These are phyloP conservation scores for Anabas testudineus DNA, from an alignment of 2,797 vertebrate genomes.

Conservation along the genomic window DNA sequence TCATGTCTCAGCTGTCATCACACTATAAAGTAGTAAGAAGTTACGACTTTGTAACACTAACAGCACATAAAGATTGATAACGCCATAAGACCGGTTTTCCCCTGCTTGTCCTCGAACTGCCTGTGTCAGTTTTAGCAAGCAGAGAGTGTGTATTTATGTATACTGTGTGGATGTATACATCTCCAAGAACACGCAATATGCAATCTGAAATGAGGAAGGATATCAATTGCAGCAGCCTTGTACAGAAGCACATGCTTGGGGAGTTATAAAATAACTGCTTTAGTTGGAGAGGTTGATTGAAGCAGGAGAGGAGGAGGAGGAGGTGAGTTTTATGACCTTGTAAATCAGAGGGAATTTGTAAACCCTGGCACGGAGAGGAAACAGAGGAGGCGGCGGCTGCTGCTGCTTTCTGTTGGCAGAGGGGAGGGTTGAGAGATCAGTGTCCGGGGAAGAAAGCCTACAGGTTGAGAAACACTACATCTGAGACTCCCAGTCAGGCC, in stretches of 20 bases:
- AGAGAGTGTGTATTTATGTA: background rate
- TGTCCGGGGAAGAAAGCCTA: slow-evolving; percentile 27
- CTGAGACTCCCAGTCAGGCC: background rate
- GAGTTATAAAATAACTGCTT: slow-evolving; percentile 65
- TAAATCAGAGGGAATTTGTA: slow-evolving; percentile 80
- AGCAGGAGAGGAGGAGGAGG: slow-evolving; percentile 45
- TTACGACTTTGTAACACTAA: slow-evolving; percentile 2
- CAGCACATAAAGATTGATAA: slow-evolving; percentile 1
- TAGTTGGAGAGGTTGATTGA: slow-evolving; percentile 61
- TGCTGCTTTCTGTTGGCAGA: slow-evolving; percentile 36
- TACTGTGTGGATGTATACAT: background rate
- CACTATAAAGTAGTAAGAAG: background rate
- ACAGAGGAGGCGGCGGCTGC: slow-evolving; percentile 49
- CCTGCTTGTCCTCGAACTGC: background rate
- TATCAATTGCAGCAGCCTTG: slow-evolving; percentile 44
- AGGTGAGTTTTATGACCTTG: slow-evolving; percentile 73
- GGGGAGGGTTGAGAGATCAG: slow-evolving; percentile 39
- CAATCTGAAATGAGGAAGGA: slow-evolving; percentile 30
- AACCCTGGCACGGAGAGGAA: slow-evolving; percentile 61
- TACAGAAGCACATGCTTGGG: slow-evolving; percentile 30
- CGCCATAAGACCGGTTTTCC: background rate
- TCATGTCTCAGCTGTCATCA: slow-evolving; percentile 16
- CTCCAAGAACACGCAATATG: slow-evolving; percentile 4
- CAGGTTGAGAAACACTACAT: slow-evolving; percentile 1
- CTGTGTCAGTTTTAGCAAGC: background rate